phyloP scores from a whole-genome alignment of 2,888 invertebrate species.

The Cabera pusaria region DNA sequence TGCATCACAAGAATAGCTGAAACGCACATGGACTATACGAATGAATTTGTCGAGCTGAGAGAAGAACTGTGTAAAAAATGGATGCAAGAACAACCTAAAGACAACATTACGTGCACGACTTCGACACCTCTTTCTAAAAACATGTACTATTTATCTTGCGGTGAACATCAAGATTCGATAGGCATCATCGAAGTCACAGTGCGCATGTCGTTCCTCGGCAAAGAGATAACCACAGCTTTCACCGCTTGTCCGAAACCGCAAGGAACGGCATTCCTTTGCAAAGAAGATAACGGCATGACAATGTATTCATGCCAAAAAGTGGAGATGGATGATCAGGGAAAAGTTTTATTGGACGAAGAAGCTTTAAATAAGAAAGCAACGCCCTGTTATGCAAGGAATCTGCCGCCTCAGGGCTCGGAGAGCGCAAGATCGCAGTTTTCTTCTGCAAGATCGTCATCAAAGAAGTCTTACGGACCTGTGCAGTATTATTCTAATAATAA shows the following conservation, averaged over 20 bases:
- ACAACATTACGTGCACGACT: slow-evolving; percentile 68
- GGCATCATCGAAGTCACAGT: slow-evolving; percentile 69
- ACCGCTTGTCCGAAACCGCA: slow-evolving; percentile 57
- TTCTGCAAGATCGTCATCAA: slow-evolving; percentile 38
- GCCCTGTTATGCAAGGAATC: slow-evolving; percentile 40
- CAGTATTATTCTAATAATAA: slow-evolving; percentile 28
- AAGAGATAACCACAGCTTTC: slow-evolving; percentile 75
- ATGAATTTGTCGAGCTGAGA: slow-evolving; percentile 57
- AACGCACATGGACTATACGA: slow-evolving; percentile 64
- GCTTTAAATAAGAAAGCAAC: slow-evolving; percentile 48
- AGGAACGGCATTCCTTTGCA: slow-evolving; percentile 55
- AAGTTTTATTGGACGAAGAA: slow-evolving; percentile 70
- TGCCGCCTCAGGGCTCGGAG: slow-evolving; percentile 31
- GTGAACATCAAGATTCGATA: slow-evolving; percentile 60
- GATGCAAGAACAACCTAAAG: slow-evolving; percentile 62
- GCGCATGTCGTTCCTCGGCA: slow-evolving; percentile 74
- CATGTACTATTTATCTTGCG: slow-evolving; percentile 66
- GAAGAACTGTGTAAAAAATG: slow-evolving; percentile 70
- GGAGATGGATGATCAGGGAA: slow-evolving; percentile 74
- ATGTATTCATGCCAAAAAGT: slow-evolving; percentile 76
- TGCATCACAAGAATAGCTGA: slow-evolving; percentile 69
- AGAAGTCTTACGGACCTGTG: slow-evolving; percentile 35
- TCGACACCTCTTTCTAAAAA: slow-evolving; percentile 68
- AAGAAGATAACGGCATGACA: slow-evolving; percentile 70
- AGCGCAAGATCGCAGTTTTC: slow-evolving; percentile 45